Conservation (phyloP, 2,888 invertebrate genomes). For the Andrena bicolor region DNA sequence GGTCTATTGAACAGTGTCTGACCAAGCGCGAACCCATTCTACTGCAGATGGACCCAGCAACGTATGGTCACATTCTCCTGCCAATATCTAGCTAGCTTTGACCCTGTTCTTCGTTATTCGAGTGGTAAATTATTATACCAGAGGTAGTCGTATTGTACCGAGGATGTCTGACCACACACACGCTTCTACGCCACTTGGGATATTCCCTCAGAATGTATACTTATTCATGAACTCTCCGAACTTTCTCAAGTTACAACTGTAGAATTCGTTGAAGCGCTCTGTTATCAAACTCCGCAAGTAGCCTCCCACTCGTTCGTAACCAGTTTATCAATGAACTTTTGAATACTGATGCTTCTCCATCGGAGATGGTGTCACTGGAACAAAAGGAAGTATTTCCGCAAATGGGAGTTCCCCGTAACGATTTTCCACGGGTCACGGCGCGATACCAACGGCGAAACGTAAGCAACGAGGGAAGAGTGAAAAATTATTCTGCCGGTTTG, state of each 20-base stretch:
- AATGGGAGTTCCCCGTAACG: constrained; percentile 31
- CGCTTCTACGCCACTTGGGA: background rate
- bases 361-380: background rate
- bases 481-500: constrained; percentile 44
- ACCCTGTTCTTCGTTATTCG: background rate
- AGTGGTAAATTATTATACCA: too few species aligned
- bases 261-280: too few species aligned
- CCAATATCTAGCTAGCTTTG: background rate
- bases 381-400: background rate
- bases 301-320: too few species aligned
- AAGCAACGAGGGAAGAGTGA: constrained; percentile 10
- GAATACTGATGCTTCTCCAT: background rate
- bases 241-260: too few species aligned
- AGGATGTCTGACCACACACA: background rate
- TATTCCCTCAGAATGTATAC: too few species aligned
- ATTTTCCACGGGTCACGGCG: constrained; percentile 21
- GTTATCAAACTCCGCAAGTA: background rate
- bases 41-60: background rate
- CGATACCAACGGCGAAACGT: constrained; percentile 32
- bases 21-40: constrained; percentile 13
- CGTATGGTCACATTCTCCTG: background rate
- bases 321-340: too few species aligned
- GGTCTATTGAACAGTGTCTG: background rate
- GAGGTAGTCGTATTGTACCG: background rate
- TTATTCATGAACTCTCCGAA: too few species aligned